Evolutionary conservation across 2,797 vertebrate genomes (phyloP), one percentile per base, ranked within the genome.

Genomic region (Pteronotus mesoamericanus): DNA sequence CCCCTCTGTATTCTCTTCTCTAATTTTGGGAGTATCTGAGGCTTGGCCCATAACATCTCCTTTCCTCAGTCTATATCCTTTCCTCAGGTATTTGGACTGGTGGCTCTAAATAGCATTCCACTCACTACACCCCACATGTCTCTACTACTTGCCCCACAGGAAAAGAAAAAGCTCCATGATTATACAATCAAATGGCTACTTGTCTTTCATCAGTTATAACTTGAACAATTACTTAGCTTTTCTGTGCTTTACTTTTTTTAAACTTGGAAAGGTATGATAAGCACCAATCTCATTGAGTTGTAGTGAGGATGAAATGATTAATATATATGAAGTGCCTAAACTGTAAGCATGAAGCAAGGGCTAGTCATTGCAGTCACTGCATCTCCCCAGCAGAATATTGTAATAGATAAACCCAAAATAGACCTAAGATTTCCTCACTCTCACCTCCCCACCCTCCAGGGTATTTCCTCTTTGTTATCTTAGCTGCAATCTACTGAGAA

Each of bases 121-220:
- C 26, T 26, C 1, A n/a, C 14, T 8, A 12, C 1, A 34, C 59
- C 2, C 7, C 11, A 51, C 2, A 1, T 10, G 4, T 21, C 66
- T 61, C 24, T 66, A n/a, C 37, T 48, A 12, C 24, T 10, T 18
- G 11, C 16, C 21, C 24, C 34, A 66, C 8, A n/a, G 24, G 34
- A 55, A 19, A 74, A 34, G 6, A 15, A 29, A 19, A 32, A 26
- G 5, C 10, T n/a, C 34, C 19, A 51, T 48, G 19, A 53, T 44
- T 26, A 11, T 42, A 37, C 16, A 85, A 10, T 22, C 42, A 51
- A 80, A 42, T 34, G 29, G 22, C n/a, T 29, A n/a, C n/a, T 69
- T 71, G 84, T 69, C 32, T 89, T 86, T 71, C 79, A 9, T 29
- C 77, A 32, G 6, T 55, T 86, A 26, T 53, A 29, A 18, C n/a